Percentiles rank a stretch among this genome's conserved stretches.
These are phyloP conservation scores for Scaptomyza parva DNA, from an alignment of 2,888 invertebrate genomes.

Conservation along the genomic window DNA sequence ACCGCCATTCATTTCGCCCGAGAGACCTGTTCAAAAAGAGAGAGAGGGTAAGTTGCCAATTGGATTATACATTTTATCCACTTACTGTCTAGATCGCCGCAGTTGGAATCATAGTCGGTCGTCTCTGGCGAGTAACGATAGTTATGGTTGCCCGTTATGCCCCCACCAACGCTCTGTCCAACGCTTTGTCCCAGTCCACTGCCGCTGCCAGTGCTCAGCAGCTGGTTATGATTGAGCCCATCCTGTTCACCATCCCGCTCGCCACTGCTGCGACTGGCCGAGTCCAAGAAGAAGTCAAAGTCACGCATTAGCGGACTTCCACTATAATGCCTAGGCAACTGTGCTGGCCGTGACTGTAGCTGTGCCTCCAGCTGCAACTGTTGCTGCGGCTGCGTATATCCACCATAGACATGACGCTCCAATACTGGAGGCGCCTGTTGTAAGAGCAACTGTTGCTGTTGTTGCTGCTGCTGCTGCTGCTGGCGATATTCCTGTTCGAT, in stretches of 20 bases:
- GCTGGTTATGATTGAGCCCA: slow-evolving; percentile 83
- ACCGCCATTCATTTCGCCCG: slow-evolving; percentile 86
- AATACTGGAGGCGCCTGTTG: slow-evolving; percentile 28
- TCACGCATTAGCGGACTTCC: slow-evolving; percentile 82
- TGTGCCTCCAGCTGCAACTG: slow-evolving; percentile 55
- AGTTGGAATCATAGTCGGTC: slow-evolving; percentile 95
- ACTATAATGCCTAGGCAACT: slow-evolving; percentile 74
- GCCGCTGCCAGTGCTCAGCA: slow-evolving; percentile 67
- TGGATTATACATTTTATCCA: slow-evolving; percentile 5
- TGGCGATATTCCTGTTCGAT: slow-evolving; percentile 56
- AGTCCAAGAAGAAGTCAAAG: slow-evolving; percentile 85
- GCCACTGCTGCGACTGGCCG: slow-evolving; percentile 84
- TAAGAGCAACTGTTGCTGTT: slow-evolving; percentile 46
- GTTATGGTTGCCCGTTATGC: slow-evolving; percentile 85
- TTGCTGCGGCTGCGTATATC: slow-evolving; percentile 50
- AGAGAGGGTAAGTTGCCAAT: not conserved
- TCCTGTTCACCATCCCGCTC: slow-evolving; percentile 84
- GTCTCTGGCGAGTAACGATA: slow-evolving; percentile 96
- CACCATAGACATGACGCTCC: slow-evolving; percentile 55
- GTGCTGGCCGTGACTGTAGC: slow-evolving; percentile 53
- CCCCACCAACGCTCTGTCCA: slow-evolving; percentile 51
- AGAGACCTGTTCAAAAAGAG: slow-evolving; percentile 84
- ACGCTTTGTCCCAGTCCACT: slow-evolving; percentile 82
- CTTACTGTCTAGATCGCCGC: slow-evolving; percentile 93
- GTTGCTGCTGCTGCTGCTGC: slow-evolving; percentile 61